Evolutionary conservation across 2,797 vertebrate species (phyloP).

Genomic region (Helarctos malayanus): DNA sequence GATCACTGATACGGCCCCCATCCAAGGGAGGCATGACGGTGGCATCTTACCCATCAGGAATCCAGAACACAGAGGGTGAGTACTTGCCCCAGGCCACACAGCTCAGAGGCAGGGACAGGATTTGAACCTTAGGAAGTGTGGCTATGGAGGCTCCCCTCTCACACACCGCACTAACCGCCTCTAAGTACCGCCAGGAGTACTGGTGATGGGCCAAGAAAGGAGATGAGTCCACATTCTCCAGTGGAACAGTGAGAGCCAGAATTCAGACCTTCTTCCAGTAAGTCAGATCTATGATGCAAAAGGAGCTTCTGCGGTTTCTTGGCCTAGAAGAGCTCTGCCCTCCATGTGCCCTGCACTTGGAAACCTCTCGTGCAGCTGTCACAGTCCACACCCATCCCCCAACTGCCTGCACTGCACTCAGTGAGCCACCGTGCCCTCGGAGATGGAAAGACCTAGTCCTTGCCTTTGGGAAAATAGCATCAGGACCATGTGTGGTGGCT

Average conservation of each 20-base stretch:
- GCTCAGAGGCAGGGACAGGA: neutral
- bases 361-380: neutral
- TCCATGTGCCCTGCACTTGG: neutral
- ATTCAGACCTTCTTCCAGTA: neutral
- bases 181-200: neutral
- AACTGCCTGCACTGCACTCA: neutral
- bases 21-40: neutral
- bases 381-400: neutral
- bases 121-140: neutral
- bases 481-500: neutral
- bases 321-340: neutral
- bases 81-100: neutral
- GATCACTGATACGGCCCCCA: too few species aligned
- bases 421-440: neutral
- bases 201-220: neutral
- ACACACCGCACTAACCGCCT: neutral
- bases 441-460: constrained; percentile 52
- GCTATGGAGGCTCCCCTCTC: neutral
- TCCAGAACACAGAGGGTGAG: neutral
- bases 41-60: neutral
- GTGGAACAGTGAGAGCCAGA: neutral
- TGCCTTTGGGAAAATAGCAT: constrained; percentile 64
- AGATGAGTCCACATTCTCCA: neutral
- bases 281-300: neutral
- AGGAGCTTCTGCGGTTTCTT: neutral